Percentiles rank a stretch among this genome's conserved stretches.
phyloP scores from a whole-genome alignment of 53 echinoderm and acorn worm species.

The Antedon mediterranea region DNA sequence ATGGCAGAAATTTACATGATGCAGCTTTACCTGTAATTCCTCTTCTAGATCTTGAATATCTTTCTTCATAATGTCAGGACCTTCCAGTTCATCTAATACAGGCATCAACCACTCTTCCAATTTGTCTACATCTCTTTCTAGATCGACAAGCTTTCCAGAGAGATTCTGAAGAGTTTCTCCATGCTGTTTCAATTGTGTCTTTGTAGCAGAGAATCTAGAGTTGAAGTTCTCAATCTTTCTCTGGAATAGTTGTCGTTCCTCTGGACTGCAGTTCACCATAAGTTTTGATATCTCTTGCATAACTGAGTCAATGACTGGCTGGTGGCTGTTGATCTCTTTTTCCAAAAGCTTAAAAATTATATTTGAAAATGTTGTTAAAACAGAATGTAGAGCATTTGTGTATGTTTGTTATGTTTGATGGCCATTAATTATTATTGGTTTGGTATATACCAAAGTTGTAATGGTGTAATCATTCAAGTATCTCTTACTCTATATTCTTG shows the following conservation, averaged over 20 bases:
- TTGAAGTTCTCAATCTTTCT: constrained; percentile 78
- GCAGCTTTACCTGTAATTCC: constrained; percentile 32
- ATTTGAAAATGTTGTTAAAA: too few species aligned
- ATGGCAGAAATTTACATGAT: too few species aligned
- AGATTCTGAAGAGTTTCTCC: constrained; percentile 63
- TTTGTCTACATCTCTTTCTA: constrained; percentile 77
- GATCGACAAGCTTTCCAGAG: constrained; percentile 64
- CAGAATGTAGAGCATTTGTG: too few species aligned
- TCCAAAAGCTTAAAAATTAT: constrained; percentile 44
- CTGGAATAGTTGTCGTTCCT: constrained; percentile 63
- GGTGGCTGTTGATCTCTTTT: constrained; percentile 96
- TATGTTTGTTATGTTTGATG: too few species aligned
- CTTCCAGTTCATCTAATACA: constrained; percentile 64
- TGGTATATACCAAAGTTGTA: too few species aligned
- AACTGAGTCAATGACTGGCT: constrained; percentile 83
- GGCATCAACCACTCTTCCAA: constrained; percentile 98
- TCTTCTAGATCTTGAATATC: constrained; percentile 72
- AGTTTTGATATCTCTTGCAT: constrained; percentile 59
- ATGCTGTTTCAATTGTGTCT: constrained; percentile 41
- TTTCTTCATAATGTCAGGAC: constrained; percentile 65
- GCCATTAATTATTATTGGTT: too few species aligned
- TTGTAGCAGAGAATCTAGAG: constrained; percentile 48
- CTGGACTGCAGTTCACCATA: constrained; percentile 61
- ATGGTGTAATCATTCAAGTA: too few species aligned
- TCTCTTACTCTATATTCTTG: constrained; percentile 86